These are phyloP conservation scores for Heptascelio sp. DNA, from an alignment of 2,888 invertebrate species.

Conservation along the genomic window DNA sequence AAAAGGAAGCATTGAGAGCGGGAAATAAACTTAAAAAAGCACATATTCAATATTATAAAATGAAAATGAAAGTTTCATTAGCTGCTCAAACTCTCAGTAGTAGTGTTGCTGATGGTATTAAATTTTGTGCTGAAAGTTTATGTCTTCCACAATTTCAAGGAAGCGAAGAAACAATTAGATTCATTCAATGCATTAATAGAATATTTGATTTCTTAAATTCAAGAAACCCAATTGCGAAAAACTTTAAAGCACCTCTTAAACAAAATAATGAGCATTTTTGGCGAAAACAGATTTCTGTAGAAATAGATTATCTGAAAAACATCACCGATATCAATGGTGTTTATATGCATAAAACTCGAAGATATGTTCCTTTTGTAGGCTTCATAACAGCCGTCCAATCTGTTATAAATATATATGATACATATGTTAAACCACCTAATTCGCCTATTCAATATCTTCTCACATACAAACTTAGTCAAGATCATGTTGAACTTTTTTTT, in stretches of 20 bases:
- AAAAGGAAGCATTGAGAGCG: constrained; percentile 36
- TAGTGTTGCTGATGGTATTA: constrained; percentile 38
- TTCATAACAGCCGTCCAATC: constrained; percentile 25
- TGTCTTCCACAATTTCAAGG: constrained; percentile 14
- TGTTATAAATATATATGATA: constrained; percentile 25
- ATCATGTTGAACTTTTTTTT: constrained; percentile 53
- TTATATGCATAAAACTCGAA: neutral
- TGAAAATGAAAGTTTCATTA: constrained; percentile 34
- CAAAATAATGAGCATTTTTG: constrained; percentile 29
- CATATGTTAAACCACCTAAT: constrained; percentile 21
- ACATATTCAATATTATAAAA: constrained; percentile 35
- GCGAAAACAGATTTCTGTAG: constrained; percentile 9
- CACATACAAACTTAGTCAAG: constrained; percentile 61
- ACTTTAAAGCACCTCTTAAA: constrained; percentile 20
- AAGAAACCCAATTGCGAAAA: constrained; percentile 23
- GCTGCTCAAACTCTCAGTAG: constrained; percentile 40
- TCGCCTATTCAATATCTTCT: constrained; percentile 44
- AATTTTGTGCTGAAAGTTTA: neutral
- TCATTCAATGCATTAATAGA: constrained; percentile 31
- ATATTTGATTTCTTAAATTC: constrained; percentile 49
- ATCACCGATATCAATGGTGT: constrained; percentile 1
- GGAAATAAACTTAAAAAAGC: constrained; percentile 33
- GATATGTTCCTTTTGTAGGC: constrained; percentile 33
- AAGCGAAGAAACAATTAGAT: constrained; percentile 34
- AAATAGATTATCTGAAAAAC: constrained; percentile 23